Conservation (phyloP, 2,113 vertebrate species). For the Oryzias celebensis region DNA sequence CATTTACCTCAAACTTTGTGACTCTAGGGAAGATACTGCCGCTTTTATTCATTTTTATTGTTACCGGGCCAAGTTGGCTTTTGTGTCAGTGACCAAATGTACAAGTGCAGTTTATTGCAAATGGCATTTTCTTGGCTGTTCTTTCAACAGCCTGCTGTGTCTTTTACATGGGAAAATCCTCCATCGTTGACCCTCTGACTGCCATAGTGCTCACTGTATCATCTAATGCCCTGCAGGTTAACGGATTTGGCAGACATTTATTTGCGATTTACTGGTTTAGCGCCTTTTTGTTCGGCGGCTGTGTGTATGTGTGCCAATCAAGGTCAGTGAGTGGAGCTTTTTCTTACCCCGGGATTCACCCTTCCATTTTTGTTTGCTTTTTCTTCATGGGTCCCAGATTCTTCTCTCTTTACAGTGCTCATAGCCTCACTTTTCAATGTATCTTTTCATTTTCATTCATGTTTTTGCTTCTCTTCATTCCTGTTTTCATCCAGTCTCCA, state of each 20-base stretch:
- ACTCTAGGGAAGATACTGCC: neutral
- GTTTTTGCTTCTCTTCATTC: slow-evolving; percentile 21
- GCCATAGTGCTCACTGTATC: slow-evolving; percentile 36
- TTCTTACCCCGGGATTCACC: slow-evolving; percentile 28
- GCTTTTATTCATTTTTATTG: slow-evolving; percentile 16
- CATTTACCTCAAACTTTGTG: neutral
- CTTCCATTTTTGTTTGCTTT: slow-evolving; percentile 21
- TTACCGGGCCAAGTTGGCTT: slow-evolving; percentile 11
- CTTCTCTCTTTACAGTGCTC: slow-evolving; percentile 9
- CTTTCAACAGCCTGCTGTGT: slow-evolving; percentile 35
- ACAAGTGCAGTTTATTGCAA: slow-evolving; percentile 32
- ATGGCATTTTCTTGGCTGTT: slow-evolving; percentile 48
- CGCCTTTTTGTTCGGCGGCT: slow-evolving; percentile 26
- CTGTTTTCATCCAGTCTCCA: slow-evolving; percentile 18
- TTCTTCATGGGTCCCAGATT: slow-evolving; percentile 20
- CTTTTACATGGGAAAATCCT: slow-evolving; percentile 36
- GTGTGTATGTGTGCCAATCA: slow-evolving; percentile 36
- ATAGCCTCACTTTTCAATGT: slow-evolving; percentile 24
- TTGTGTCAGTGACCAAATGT: slow-evolving; percentile 33
- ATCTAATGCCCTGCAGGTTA: slow-evolving; percentile 48
- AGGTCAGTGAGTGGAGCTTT: slow-evolving; percentile 33
- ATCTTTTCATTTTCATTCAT: slow-evolving; percentile 6
- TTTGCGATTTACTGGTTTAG: slow-evolving; percentile 43
- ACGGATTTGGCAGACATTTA: slow-evolving; percentile 50
- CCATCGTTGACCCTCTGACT: slow-evolving; percentile 28